Base-by-base conservation (phyloP, 2,888 invertebrate genomes). In the Ecdyonurus torrentis region DNA sequence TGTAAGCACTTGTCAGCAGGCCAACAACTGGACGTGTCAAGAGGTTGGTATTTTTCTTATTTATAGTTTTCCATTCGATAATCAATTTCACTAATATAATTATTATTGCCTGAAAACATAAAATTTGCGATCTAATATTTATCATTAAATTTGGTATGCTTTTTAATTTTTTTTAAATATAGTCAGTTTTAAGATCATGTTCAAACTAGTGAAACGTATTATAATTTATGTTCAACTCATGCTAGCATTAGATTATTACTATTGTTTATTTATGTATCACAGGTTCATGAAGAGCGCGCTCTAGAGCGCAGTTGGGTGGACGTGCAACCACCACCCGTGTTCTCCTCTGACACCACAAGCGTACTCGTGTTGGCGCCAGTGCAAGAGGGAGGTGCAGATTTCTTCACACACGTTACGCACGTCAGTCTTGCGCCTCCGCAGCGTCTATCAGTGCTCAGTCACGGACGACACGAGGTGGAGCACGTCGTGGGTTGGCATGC, bases 391-490 rank as follows among this genome's bases (percentile, higher is more conserved):
- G 86, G 84, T 58, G 84, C 85, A 66, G 90, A 91, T 73, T 85
- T 87, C 73, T 91, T 85, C 76, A 91, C 90, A 55, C 91, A 91
- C 79, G 90, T 91, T 74, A 91, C 91, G 72, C 90, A 91, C 73
- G 83, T 91, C 67, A 89, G 89, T 66, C 83, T 90, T 66, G 81
- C 86, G 64, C 67, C 70, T 61, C 85, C 89, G 69, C 88, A 89
- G 73, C 82, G 89, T 70, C 88, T 90, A 71, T 87, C 90, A 7
- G 90, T 91, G 60, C 80, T 91, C 67, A 90, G 90, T 61, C 91
- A 91, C 71, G 91, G 91, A 37, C 83, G 85, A 70, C 89, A 90
- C 74, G 91, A 91, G 78, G 91, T 91, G 69, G 79, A 69, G 61
- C 60, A 66, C 73, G 90, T 92, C 71, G 79, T 91, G 67, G 85